Base-by-base conservation (phyloP, 2,888 invertebrate genomes). In the Thecophora atra region DNA sequence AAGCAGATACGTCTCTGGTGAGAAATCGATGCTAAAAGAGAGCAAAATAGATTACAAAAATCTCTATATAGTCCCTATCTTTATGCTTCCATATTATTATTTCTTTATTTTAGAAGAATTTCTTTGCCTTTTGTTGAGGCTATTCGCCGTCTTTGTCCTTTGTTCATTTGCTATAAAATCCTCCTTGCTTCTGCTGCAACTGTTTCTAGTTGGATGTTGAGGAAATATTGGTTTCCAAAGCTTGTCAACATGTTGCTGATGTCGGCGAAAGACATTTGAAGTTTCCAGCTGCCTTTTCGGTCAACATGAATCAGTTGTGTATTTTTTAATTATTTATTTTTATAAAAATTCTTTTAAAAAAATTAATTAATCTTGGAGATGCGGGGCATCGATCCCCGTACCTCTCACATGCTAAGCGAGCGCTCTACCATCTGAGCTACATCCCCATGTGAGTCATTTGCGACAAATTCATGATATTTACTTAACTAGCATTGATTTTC, bases 351-450 rank as follows among this genome's bases (percentile, higher is more conserved):
- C 30, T 30, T 6, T 8, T 6, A 47, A 47, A 47, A 17, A 47
- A 47, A 3, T 47, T 47, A 4, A 47, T 11, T n/a, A n/a, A n/a
- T n/a, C 13, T 24, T 86, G 86, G 86, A 86, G 86, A 85, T 85
- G 86, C 86, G 83, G 85, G 85, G 86, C 82, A 85, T 86, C 86
- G 86, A 86, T 85, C 86, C 84, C 85, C 84, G 84, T 85, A 86
- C 85, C 85, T 86, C 85, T 86, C 86, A 84, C 86, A 86, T 85
- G 86, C 85, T 85, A 86, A 85, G 85, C 86, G 86, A 86, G 85
- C 86, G 85, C 86, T 86, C 86, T 86, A 86, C 86, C 86, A 86
- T 85, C 85, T 86, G 86, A 86, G 86, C 86, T 86, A 86, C 86
- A 85, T 84, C 85, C 86, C 86, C 86, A 52, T 24, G 24, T 58